phyloP scores from a whole-genome alignment of 2,113 vertebrate genomes.

The Ameiurus melas region DNA sequence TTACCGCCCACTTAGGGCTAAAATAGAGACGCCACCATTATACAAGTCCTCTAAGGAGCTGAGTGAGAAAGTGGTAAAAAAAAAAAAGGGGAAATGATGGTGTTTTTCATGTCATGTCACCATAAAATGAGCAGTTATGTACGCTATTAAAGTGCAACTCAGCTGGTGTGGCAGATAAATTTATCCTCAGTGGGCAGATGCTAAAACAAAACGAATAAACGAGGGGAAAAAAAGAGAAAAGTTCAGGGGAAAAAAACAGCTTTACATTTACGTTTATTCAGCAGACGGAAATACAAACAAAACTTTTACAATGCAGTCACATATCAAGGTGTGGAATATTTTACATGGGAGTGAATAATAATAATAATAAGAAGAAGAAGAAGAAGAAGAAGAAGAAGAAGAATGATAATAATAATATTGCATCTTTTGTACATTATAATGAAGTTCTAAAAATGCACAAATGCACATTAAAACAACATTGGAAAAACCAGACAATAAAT shows the following conservation, averaged over 20 bases:
- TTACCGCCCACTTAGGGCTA: background rate
- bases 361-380: background rate
- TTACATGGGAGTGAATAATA: background rate
- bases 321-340: background rate
- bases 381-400: background rate
- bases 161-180: background rate
- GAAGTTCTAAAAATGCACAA: background rate
- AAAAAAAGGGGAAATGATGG: background rate
- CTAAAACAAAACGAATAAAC: background rate
- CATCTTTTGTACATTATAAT: background rate
- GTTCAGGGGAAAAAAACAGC: background rate
- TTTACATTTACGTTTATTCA: too few species aligned
- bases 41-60: background rate
- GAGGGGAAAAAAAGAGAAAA: background rate
- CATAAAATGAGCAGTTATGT: background rate
- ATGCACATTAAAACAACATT: background rate
- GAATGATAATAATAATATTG: background rate
- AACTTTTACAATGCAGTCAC: background rate
- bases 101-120: background rate
- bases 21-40: background rate
- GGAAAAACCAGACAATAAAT: background rate
- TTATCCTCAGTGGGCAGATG: background rate
- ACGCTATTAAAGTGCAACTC: background rate
- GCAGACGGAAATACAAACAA: background rate
- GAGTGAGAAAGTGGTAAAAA: background rate